Evolutionary conservation across 2,888 invertebrate genomes (phyloP), one percentile per base, ranked within the genome.

Genomic region (Monochamus alternatus): DNA sequence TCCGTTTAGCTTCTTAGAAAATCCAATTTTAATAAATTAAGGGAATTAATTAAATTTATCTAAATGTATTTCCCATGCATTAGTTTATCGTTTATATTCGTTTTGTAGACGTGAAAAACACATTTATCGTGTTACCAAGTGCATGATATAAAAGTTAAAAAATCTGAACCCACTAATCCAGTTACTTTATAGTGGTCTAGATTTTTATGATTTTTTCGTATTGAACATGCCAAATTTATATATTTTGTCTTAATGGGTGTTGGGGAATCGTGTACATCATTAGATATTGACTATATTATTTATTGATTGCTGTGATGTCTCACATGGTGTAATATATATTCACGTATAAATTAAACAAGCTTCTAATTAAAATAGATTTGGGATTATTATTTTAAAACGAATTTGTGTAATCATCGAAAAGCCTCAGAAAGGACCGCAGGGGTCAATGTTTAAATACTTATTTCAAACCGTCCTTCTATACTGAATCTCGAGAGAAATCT

Each of bases 11-110:
- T 55, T 12, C 5, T 12, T 55, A n/a, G 55, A 14, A n/a, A 55
- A 55, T 14, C 55, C 14, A 55, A n/a, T 55, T 55, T 55, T 14
- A 55, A 55, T 55, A 55, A 55, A 55, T 55, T 55, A 14, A 55
- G 9, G 14, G 5, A 14, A 55, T 55, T 55, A 55, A 55, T 55
- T 55, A 55, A 55, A 55, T 14, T 55, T 55, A 55, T 55, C 55
- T 55, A 55, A 55, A 55, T 55, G 55, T n/a, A 7, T n/a, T 55
- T 55, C 14, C n/a, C 38, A 7, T 38, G 7, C 38, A 38, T 38
- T 38, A 38, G 38, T 38, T 38, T 38, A 38, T 38, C 38, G 38
- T 7, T 38, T 38, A 38, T 38, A 7, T 38, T 38, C 7, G 7
- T 38, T 38, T 38, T 38, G 38, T 38, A 7, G 38, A 38, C 2